Conservation (phyloP, 2,888 invertebrate genomes). For the Capitulum mitella region DNA sequence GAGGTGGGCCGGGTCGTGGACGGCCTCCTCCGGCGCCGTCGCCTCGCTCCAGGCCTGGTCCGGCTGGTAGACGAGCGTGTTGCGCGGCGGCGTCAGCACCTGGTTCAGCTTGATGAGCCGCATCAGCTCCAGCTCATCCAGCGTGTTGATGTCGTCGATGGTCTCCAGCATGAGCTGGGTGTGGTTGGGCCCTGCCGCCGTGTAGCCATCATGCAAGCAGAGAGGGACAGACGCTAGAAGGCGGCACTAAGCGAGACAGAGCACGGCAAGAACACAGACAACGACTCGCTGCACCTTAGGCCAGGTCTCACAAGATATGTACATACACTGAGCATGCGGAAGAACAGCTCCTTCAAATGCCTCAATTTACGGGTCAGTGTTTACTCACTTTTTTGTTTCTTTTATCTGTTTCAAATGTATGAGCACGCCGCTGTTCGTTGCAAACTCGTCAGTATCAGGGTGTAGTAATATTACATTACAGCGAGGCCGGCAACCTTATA, state of each 20-base stretch:
- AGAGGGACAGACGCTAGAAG: background rate
- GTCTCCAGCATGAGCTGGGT: background rate
- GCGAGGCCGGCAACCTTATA: no score
- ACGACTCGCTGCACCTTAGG: background rate
- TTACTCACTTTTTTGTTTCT: no score
- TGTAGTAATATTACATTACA: no score
- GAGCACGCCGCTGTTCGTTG: no score
- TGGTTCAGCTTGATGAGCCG: slow-evolving; percentile 14
- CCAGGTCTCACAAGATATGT: no score
- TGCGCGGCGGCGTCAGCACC: slow-evolving; percentile 1
- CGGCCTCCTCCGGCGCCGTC: background rate
- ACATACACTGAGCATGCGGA: no score
- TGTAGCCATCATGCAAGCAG: background rate
- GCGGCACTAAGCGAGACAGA: background rate
- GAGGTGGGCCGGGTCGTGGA: background rate
- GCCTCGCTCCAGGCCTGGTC: background rate
- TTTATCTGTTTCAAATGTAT: no score
- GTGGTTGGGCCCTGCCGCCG: background rate
- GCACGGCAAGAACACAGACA: background rate
- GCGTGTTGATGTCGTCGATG: background rate
- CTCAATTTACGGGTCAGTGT: no score
- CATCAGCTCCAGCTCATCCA: slow-evolving; percentile 4
- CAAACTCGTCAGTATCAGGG: no score
- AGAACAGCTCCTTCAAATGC: no score
- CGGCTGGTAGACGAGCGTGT: background rate